Evolutionary conservation across 2,888 invertebrate genomes (phyloP).

Genomic region (Stenodera caucasica): DNA sequence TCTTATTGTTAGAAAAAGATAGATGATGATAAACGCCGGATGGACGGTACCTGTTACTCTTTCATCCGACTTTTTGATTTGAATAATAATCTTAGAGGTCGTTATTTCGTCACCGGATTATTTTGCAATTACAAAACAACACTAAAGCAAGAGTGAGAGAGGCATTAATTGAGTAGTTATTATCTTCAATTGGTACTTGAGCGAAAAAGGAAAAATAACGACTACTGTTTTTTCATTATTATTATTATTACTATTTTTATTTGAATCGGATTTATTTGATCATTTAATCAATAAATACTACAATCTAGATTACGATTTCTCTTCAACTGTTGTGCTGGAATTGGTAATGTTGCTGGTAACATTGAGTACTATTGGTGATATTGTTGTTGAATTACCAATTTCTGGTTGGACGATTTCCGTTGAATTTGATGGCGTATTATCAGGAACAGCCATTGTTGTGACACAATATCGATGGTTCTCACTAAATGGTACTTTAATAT

Average conservation of each 20-base stretch:
- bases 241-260: too few relatives aligned
- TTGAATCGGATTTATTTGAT: too few relatives aligned
- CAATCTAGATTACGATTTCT: background rate
- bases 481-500: conserved; percentile 23
- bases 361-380: background rate
- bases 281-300: background rate
- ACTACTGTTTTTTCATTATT: too few relatives aligned
- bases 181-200: too few relatives aligned
- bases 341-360: background rate
- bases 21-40: background rate
- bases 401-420: background rate
- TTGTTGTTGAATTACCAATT: background rate
- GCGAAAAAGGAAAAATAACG: too few relatives aligned
- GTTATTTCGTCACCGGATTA: background rate
- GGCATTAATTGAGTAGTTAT: too few relatives aligned
- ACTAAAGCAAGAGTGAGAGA: background rate
- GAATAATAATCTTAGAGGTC: background rate
- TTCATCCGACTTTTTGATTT: background rate
- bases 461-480: conserved; percentile 45
- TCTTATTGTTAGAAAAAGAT: background rate
- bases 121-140: background rate
- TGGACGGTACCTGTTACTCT: conserved; percentile 1
- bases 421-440: background rate
- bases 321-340: background rate
- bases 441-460: conserved; percentile 44